Evolutionary conservation across 2,113 vertebrate genomes (phyloP).

Genomic region (Mormoops blainvillei): DNA sequence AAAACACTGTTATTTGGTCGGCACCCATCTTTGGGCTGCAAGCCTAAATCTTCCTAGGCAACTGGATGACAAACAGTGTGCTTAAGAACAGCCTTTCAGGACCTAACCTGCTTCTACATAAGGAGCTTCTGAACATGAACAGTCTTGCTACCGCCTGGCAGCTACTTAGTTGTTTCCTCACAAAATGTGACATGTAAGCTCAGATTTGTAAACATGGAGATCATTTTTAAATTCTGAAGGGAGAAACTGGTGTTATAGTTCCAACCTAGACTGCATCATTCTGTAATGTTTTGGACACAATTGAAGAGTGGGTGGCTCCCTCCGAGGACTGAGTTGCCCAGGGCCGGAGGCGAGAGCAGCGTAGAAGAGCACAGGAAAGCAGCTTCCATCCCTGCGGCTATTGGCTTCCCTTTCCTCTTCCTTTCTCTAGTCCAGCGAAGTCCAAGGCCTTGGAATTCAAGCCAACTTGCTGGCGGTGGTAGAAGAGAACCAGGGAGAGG

Average conservation of each 20-base stretch:
- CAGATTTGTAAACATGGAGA: not conserved
- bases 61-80: not conserved
- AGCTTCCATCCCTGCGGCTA: not conserved
- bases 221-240: not conserved
- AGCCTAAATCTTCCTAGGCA: not conserved
- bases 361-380: not conserved
- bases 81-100: not conserved
- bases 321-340: not conserved
- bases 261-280: not conserved
- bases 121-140: not conserved
- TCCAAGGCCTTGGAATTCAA: not conserved
- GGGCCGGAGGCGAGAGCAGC: not conserved
- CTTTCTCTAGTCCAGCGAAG: not conserved
- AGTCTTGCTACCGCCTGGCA: constrained; percentile 13
- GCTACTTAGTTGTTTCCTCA: not conserved
- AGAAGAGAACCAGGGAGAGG: not conserved
- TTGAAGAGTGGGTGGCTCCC: not conserved
- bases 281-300: not conserved
- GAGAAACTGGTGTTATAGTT: not conserved
- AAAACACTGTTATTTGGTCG: not conserved
- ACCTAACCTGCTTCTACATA: not conserved
- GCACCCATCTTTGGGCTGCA: not conserved
- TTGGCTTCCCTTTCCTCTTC: not conserved
- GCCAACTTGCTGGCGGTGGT: not conserved
- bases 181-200: not conserved